Percentiles rank a stretch among this genome's conserved stretches.
phyloP scores from a whole-genome alignment of 2,113 vertebrate genomes.

The Periophthalmodon schlosseri region DNA sequence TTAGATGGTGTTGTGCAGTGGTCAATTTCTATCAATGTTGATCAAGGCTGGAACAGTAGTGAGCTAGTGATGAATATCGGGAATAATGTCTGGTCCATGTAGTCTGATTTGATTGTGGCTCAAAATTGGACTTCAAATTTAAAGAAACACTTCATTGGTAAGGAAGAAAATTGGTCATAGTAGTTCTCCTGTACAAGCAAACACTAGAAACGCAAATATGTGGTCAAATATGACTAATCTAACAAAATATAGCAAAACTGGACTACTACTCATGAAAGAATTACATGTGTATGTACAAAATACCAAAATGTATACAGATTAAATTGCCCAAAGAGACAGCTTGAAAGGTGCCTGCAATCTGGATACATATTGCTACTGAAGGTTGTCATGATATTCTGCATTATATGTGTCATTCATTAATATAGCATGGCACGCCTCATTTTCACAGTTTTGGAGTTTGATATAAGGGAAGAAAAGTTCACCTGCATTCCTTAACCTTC shows the following conservation, averaged over 20 bases:
- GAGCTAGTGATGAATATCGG: not conserved
- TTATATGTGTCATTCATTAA: not conserved
- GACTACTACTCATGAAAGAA: not conserved
- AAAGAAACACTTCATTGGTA: not conserved
- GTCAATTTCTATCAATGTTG: not conserved
- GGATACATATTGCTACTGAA: not conserved
- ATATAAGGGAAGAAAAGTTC: conserved; percentile 29
- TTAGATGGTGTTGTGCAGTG: not conserved
- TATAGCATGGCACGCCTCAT: not conserved
- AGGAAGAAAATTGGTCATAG: not conserved
- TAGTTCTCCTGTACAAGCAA: not conserved
- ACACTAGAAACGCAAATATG: not conserved
- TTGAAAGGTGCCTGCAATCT: not conserved
- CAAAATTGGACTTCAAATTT: not conserved
- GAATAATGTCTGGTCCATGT: not conserved
- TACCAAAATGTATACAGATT: not conserved
- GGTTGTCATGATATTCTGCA: not conserved
- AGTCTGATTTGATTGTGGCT: not conserved
- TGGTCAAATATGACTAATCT: not conserved
- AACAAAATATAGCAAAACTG: not conserved
- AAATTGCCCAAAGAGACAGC: too few relatives aligned
- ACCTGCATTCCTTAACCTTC: conserved; percentile 65
- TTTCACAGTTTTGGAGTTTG: not conserved
- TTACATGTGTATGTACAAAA: not conserved
- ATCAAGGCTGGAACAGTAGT: not conserved